These are phyloP conservation scores for Drosophila robusta DNA, from an alignment of 2,888 invertebrate species.

Conservation along the genomic window DNA sequence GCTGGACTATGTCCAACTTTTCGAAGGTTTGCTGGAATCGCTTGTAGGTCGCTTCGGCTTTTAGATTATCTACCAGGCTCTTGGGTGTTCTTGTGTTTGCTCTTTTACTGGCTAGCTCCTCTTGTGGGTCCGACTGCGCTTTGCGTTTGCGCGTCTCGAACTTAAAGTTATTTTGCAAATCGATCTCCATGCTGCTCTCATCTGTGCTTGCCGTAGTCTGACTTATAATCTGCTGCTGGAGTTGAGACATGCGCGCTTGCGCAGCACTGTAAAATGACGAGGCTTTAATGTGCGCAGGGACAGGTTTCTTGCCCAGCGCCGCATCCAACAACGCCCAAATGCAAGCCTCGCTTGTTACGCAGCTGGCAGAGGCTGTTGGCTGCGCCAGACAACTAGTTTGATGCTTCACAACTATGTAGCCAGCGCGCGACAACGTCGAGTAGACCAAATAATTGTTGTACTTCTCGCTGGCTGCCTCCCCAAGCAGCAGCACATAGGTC, in stretches of 20 bases:
- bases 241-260: conserved; percentile 54
- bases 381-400: conserved; percentile 15
- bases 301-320: conserved; percentile 58
- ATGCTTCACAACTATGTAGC: conserved; percentile 81
- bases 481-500: conserved; percentile 81
- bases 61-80: conserved; percentile 78
- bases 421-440: conserved; percentile 80
- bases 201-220: conserved; percentile 5
- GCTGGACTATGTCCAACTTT: conserved; percentile 76
- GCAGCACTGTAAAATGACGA: conserved; percentile 55
- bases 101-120: conserved; percentile 31
- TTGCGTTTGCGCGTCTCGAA: conserved; percentile 67
- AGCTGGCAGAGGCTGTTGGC: not conserved
- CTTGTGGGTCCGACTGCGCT: conserved; percentile 8
- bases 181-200: not conserved
- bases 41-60: conserved; percentile 67
- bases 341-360: conserved; percentile 69
- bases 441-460: conserved; percentile 82
- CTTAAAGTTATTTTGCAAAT: conserved; percentile 24
- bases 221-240: conserved; percentile 62
- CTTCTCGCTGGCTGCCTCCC: conserved; percentile 67
- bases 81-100: not conserved
- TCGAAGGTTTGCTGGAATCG: conserved; percentile 74
- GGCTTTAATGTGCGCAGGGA: conserved; percentile 64
- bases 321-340: conserved; percentile 79